A percentile compares a stretch with the other conserved stretches of the same genome.
Evolutionary conservation across 2,797 vertebrate genomes (phyloP).

Genomic region (Myotis myotis): DNA sequence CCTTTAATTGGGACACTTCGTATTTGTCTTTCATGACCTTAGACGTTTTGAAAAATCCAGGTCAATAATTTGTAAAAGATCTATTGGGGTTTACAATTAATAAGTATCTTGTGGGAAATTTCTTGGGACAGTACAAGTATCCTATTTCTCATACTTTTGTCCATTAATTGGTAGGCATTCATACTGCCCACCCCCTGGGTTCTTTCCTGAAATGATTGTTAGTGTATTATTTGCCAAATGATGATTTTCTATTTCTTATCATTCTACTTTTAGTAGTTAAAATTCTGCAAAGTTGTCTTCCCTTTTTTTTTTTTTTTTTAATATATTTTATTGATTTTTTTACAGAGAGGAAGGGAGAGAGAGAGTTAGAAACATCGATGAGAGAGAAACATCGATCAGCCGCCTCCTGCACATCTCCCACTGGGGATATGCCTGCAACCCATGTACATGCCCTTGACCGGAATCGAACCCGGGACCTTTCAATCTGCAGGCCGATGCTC

Average conservation of each 20-base stretch:
- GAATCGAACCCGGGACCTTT: no score
- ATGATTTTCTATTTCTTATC: not conserved
- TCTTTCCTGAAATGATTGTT: not conserved
- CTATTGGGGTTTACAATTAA: not conserved
- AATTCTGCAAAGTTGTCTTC: not conserved
- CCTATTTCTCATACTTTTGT: not conserved
- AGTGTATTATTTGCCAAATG: not conserved
- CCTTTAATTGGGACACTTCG: not conserved
- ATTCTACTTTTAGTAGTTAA: not conserved
- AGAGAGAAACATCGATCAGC: no score
- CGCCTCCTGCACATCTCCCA: no score
- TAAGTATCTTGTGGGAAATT: not conserved
- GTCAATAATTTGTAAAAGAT: not conserved
- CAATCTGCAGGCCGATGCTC: no score
- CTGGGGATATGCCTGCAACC: no score
- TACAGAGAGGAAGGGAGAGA: no score
- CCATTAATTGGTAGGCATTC: not conserved
- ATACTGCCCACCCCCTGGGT: not conserved
- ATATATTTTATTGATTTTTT: no score
- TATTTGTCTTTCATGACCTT: not conserved
- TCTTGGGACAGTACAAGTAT: not conserved
- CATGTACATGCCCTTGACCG: no score
- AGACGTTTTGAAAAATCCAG: not conserved
- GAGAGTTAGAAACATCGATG: no score
- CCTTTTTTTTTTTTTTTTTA: no score